A percentile compares a stretch with the other conserved stretches of the same genome.
These are phyloP conservation scores for Cheiracanthium punctorium DNA, from an alignment of 2,888 invertebrate genomes.

Conservation along the genomic window DNA sequence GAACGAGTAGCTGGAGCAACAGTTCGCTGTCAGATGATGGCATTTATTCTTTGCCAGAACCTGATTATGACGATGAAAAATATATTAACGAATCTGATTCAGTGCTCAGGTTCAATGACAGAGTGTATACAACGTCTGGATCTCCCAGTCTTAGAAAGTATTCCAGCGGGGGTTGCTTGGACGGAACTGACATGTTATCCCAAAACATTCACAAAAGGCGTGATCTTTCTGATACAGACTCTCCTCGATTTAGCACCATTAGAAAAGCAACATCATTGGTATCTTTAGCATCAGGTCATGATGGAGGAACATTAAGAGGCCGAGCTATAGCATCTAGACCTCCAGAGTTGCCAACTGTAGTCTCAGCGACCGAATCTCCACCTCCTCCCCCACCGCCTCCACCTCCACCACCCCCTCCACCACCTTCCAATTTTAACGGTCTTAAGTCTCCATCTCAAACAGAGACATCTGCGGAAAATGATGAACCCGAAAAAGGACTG, in stretches of 20 bases:
- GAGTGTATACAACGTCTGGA: conserved; percentile 31
- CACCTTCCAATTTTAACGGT: conserved; percentile 30
- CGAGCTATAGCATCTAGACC: conserved; percentile 26
- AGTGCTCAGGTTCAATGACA: conserved; percentile 44
- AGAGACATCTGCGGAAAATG: background rate
- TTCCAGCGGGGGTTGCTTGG: conserved; percentile 43
- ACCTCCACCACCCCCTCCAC: conserved; percentile 59
- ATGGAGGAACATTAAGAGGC: conserved; percentile 19
- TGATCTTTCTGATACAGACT: background rate
- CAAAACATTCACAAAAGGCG: background rate
- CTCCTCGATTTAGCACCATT: conserved; percentile 44
- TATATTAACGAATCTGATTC: conserved; percentile 40
- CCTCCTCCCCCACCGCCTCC: conserved; percentile 49
- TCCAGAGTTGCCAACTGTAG: conserved; percentile 34
- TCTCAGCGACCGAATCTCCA: background rate
- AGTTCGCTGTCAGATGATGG: conserved; percentile 64
- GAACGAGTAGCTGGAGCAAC: conserved; percentile 61
- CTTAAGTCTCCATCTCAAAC: background rate
- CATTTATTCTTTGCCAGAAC: conserved; percentile 70
- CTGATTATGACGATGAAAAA: conserved; percentile 66
- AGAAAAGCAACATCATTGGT: conserved; percentile 57
- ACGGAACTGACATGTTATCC: conserved; percentile 16
- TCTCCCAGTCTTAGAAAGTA: conserved; percentile 46
- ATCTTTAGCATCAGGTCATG: conserved; percentile 29
- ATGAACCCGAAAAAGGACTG: background rate